Conservation (phyloP, 2,888 invertebrate genomes). For the Bhutanitis thaidina region DNA sequence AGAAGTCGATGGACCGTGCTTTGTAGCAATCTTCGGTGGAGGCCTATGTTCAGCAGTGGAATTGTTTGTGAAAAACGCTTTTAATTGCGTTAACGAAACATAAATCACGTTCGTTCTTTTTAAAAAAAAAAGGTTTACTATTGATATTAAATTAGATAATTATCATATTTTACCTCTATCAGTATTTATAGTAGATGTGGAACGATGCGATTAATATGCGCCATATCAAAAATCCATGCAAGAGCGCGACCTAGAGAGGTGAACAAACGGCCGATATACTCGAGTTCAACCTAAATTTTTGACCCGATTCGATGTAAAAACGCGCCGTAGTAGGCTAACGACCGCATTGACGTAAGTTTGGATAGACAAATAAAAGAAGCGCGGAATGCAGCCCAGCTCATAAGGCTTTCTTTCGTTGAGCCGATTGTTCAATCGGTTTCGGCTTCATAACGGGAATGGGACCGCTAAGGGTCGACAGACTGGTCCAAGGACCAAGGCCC, state of each 20-base stretch:
- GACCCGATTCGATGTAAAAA: constrained; percentile 69
- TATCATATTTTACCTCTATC: too few species aligned
- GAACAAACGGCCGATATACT: constrained; percentile 65
- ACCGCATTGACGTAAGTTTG: constrained; percentile 53
- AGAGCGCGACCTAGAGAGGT: constrained; percentile 68
- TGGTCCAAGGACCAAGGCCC: constrained; percentile 23
- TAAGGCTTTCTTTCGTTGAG: constrained; percentile 35
- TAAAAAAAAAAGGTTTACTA: too few species aligned
- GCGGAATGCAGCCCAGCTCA: constrained; percentile 53
- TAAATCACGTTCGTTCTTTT: too few species aligned
- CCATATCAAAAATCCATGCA: background rate
- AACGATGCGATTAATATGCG: background rate
- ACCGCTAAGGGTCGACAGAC: constrained; percentile 25
- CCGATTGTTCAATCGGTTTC: constrained; percentile 24
- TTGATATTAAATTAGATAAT: too few species aligned
- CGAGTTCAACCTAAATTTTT: constrained; percentile 70
- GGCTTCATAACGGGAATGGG: constrained; percentile 25
- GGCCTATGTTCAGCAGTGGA: too few species aligned
- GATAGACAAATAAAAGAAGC: constrained; percentile 60
- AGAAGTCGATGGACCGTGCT: too few species aligned
- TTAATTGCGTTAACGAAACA: too few species aligned
- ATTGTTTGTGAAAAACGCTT: too few species aligned
- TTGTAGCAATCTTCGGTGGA: too few species aligned
- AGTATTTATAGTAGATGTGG: too few species aligned
- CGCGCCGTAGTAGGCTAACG: constrained; percentile 51